Evolutionary conservation across 2,888 invertebrate genomes (phyloP).

Genomic region (Cataglyphis cursor): DNA sequence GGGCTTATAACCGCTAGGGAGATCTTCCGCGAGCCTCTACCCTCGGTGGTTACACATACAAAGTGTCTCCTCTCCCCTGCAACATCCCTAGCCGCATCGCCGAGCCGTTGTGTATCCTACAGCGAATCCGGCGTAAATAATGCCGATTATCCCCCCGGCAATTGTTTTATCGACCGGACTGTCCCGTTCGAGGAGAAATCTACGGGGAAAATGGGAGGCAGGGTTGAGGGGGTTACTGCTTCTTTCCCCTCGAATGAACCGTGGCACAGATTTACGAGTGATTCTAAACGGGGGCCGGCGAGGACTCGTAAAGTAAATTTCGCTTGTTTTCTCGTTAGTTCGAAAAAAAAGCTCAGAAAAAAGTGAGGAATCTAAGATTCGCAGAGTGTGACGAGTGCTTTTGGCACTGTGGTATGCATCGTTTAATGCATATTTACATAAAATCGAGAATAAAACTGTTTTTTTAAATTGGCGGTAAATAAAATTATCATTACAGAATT

Average conservation of each 20-base stretch:
- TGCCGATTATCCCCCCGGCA: constrained; percentile 86
- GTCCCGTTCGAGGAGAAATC: constrained; percentile 72
- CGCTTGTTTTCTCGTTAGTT: constrained; percentile 41
- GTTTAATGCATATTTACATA: not conserved
- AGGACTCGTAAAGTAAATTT: constrained; percentile 74
- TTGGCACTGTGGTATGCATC: not conserved
- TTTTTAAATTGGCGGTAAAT: not conserved
- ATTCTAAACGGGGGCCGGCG: constrained; percentile 62
- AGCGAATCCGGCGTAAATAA: constrained; percentile 86
- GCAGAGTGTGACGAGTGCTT: too few relatives aligned
- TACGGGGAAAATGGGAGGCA: constrained; percentile 67
- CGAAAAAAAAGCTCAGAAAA: constrained; percentile 22
- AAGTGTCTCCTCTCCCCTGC: constrained; percentile 8
- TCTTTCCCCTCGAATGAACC: constrained; percentile 56
- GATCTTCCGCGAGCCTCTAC: constrained; percentile 74
- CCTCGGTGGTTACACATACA: constrained; percentile 54
- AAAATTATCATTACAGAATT: not conserved
- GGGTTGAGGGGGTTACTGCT: constrained; percentile 17
- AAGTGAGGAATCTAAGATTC: not conserved
- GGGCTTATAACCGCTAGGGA: constrained; percentile 83
- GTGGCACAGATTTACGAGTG: constrained; percentile 74
- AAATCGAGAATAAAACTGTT: not conserved
- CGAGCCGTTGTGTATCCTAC: constrained; percentile 77
- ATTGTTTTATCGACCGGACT: constrained; percentile 86
- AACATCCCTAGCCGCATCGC: constrained; percentile 53